Evolutionary conservation across 2,888 invertebrate genomes (phyloP).

Genomic region (Eristalis intricaria): DNA sequence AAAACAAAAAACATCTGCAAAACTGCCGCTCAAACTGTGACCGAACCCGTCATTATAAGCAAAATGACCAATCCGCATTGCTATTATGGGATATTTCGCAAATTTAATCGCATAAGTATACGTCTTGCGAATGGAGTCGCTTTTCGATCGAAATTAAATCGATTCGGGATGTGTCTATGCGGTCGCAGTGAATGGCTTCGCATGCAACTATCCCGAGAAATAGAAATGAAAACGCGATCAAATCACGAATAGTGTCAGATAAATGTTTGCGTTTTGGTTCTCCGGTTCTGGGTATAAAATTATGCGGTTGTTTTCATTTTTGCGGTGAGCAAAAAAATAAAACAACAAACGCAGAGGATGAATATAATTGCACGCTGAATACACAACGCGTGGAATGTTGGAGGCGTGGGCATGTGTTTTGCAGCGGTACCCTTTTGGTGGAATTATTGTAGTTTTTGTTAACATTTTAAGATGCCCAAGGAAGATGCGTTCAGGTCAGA

Average conservation of each 20-base stretch:
- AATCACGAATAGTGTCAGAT: conserved; percentile 54
- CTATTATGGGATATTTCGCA: conserved; percentile 64
- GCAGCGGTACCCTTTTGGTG: background rate
- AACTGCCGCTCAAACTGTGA: background rate
- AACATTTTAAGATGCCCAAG: background rate
- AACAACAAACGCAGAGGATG: background rate
- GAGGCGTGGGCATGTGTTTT: background rate
- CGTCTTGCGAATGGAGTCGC: conserved; percentile 58
- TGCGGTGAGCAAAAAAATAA: background rate
- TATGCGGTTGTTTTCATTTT: conserved; percentile 37
- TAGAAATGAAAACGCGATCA: conserved; percentile 63
- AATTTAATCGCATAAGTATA: conserved; percentile 58
- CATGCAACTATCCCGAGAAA: conserved; percentile 53
- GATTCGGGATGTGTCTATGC: conserved; percentile 37
- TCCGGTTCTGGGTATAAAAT: conserved; percentile 31
- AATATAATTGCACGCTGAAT: background rate
- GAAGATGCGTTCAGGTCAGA: background rate
- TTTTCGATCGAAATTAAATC: conserved; percentile 63
- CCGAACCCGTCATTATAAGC: conserved; percentile 59
- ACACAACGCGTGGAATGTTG: background rate
- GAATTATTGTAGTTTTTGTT: background rate
- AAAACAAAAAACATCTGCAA: background rate
- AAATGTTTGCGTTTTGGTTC: conserved; percentile 51
- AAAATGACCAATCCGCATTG: conserved; percentile 66
- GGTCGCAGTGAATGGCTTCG: conserved; percentile 5